phyloP scores from a whole-genome alignment of 2,113 vertebrate species.

The Lampris megalopsis region DNA sequence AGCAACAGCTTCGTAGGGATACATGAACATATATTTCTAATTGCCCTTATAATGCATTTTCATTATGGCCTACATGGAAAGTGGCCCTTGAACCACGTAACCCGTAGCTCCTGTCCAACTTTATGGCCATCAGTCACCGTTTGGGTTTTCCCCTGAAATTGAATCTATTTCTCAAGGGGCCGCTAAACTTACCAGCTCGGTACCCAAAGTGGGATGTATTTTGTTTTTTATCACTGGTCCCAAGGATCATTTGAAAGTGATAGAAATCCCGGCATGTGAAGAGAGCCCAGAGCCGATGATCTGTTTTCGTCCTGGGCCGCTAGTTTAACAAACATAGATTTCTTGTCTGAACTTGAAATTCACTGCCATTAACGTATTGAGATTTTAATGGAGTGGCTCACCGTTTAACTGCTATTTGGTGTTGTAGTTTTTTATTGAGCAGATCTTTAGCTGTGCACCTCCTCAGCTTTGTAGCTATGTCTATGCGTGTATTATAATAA shows the following conservation, averaged over 20 bases:
- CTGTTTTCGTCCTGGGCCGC: background rate
- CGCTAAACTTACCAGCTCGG: background rate
- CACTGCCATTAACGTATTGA: constrained; percentile 19
- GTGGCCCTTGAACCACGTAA: background rate
- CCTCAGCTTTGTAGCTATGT: too few relatives aligned
- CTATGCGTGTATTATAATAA: too few relatives aligned
- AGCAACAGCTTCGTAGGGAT: background rate
- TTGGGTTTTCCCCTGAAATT: too few relatives aligned
- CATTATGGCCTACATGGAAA: constrained; percentile 4
- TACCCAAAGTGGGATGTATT: background rate
- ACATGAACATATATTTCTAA: background rate
- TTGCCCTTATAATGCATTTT: constrained; percentile 16
- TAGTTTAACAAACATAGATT: background rate
- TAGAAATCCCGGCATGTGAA: too few relatives aligned
- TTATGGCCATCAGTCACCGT: background rate
- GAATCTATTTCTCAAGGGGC: background rate
- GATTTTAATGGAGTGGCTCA: too few relatives aligned
- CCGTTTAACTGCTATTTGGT: too few relatives aligned
- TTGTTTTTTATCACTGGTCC: background rate
- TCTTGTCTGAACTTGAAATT: constrained; percentile 34
- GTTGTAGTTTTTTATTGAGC: too few relatives aligned
- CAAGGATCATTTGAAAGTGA: background rate
- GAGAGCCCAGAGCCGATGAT: too few relatives aligned
- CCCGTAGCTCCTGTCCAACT: constrained; percentile 34
- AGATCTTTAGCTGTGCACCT: too few relatives aligned